phyloP scores from a whole-genome alignment of 2,113 vertebrate genomes.

The Phasianus colchicus region DNA sequence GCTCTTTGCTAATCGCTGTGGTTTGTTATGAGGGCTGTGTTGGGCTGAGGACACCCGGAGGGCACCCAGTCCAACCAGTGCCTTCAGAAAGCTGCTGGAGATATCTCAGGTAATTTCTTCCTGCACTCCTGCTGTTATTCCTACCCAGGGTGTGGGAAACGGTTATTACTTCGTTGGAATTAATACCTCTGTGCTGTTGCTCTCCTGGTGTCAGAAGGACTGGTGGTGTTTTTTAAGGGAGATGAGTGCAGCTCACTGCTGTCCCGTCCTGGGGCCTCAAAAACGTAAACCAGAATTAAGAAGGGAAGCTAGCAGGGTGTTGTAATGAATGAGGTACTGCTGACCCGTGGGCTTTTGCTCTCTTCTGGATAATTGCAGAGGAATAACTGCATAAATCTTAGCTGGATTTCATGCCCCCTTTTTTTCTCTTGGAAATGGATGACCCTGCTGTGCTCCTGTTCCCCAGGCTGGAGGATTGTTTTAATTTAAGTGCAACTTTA shows the following conservation, averaged over 20 bases:
- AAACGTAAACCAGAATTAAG: background rate
- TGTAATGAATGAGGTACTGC: constrained; percentile 48
- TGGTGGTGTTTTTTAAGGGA: background rate
- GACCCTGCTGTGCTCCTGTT: constrained; percentile 20
- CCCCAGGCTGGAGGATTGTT: constrained; percentile 33
- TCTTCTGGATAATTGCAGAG: constrained; percentile 66
- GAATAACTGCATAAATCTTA: constrained; percentile 65
- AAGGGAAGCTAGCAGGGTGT: background rate
- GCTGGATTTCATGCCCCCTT: constrained; percentile 28
- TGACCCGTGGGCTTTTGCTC: constrained; percentile 41
- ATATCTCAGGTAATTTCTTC: background rate
- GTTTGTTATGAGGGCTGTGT: background rate
- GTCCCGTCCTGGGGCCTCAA: background rate
- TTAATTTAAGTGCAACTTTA: constrained; percentile 57
- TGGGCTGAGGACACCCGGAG: fast-evolving
- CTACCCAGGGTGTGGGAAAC: background rate
- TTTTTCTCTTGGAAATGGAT: constrained; percentile 54
- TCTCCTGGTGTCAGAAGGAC: background rate
- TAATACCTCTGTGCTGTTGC: background rate
- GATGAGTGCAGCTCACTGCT: background rate
- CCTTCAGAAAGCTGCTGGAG: background rate
- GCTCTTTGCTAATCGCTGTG: background rate
- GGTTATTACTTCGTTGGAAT: background rate
- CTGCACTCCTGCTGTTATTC: background rate
- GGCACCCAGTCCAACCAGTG: background rate